Percentiles rank a stretch among this genome's conserved stretches.
Conservation (phyloP, 2,888 invertebrate species). For the Eupsilia transversa region DNA sequence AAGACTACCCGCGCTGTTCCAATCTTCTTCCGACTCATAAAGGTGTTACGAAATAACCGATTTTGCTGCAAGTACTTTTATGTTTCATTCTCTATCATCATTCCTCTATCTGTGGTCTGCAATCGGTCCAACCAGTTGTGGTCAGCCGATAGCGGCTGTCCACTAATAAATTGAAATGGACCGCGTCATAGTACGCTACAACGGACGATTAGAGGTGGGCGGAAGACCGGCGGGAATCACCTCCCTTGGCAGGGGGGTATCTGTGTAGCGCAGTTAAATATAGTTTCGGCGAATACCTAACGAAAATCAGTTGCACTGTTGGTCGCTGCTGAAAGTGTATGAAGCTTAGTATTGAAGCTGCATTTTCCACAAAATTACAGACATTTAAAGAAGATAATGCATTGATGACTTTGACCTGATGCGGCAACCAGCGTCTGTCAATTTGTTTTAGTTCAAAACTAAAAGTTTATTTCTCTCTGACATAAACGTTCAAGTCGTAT, state of each 20-base stretch:
- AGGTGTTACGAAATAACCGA: conserved; percentile 32
- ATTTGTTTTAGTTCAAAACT: background rate
- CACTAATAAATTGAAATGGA: conserved; percentile 57
- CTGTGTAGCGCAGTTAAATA: conserved; percentile 3
- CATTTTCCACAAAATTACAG: background rate
- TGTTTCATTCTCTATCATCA: conserved; percentile 9
- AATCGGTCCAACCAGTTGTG: conserved; percentile 38
- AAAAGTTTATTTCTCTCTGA: conserved; percentile 9
- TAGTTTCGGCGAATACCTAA: conserved; percentile 1
- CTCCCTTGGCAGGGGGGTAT: conserved; percentile 30
- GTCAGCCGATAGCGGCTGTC: conserved; percentile 19
- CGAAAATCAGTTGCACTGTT: conserved; percentile 17
- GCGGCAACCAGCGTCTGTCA: background rate
- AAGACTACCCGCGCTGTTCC: conserved; percentile 41
- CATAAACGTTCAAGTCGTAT: background rate
- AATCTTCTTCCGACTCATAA: conserved; percentile 30
- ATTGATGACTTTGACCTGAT: background rate
- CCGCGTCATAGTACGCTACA: conserved; percentile 21
- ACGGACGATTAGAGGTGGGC: conserved; percentile 28
- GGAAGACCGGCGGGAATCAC: conserved; percentile 5
- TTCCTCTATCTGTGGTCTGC: conserved; percentile 20
- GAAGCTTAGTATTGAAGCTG: background rate
- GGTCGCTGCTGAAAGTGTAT: background rate
- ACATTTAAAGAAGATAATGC: background rate
- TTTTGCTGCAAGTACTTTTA: background rate